Conservation (phyloP, 1,140 invertebrate genomes). For the Brachionus koreanus region DNA sequence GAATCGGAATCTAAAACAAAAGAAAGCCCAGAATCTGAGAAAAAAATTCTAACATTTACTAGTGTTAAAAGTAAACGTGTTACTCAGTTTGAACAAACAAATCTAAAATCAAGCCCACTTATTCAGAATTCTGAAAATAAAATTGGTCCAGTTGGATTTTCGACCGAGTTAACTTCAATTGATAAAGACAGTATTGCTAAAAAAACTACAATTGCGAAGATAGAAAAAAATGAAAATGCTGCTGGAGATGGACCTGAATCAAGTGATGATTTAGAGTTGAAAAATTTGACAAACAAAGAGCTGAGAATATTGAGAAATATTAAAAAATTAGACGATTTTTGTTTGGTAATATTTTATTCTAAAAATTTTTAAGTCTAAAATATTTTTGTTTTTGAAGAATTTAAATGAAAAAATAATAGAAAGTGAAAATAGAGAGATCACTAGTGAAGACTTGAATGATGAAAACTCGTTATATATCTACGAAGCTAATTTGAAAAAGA, state of each 20-base stretch:
- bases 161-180: neutral
- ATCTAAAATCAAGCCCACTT: neutral
- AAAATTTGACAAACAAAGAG: neutral
- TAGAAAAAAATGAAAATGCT: neutral
- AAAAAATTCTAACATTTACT: neutral
- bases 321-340: conserved; percentile 15
- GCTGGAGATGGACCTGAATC: neutral
- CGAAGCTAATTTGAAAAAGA: neutral
- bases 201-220: neutral
- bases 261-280: neutral
- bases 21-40: neutral
- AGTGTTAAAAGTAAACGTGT: neutral
- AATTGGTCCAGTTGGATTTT: neutral
- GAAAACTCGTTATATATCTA: neutral
- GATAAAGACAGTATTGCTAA: neutral
- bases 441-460: neutral
- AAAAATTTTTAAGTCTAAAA: neutral
- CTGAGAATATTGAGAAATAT: neutral
- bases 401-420: conserved; percentile 25
- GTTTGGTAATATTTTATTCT: neutral
- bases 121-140: neutral
- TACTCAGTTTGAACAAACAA: neutral
- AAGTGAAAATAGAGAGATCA: neutral
- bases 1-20: neutral
- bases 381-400: neutral